Evolutionary conservation across 1,140 invertebrate species (phyloP).

Genomic region (Phocides pigmalion): DNA sequence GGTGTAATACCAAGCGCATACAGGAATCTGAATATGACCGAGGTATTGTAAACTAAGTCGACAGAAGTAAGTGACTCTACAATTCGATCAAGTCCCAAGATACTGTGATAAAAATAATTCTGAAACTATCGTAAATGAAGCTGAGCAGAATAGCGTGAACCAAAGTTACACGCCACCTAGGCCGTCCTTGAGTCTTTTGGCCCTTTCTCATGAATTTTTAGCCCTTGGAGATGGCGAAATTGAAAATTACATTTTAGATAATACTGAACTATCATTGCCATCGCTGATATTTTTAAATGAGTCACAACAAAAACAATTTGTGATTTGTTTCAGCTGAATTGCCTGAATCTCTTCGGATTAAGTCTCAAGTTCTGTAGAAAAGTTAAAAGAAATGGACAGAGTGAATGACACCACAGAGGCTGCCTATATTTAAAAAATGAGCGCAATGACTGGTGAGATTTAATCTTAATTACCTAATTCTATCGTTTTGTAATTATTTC

Average conservation of each 20-base stretch:
- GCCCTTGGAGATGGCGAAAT: conserved; percentile 34
- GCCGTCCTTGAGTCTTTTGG: conserved; percentile 34
- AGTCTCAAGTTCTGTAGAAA: no score
- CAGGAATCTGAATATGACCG: conserved; percentile 37
- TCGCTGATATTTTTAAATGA: conserved; percentile 46
- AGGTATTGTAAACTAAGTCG: conserved; percentile 35
- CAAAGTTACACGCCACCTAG: conserved; percentile 40
- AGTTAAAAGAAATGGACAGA: no score
- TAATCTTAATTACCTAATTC: no score
- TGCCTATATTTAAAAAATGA: no score
- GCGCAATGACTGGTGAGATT: no score
- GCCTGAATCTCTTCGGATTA: no score
- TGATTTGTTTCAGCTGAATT: no score
- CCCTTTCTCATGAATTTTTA: conserved; percentile 43
- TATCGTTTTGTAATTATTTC: no score
- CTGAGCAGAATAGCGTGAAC: conserved; percentile 42
- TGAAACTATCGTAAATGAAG: conserved; percentile 31
- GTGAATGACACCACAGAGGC: no score
- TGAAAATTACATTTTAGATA: conserved; percentile 37
- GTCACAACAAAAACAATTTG: no score
- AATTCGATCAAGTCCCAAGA: conserved; percentile 28
- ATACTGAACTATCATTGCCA: conserved; percentile 40
- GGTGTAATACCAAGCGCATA: conserved; percentile 26
- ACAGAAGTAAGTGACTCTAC: neutral
- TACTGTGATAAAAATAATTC: conserved; percentile 27